phyloP scores from a whole-genome alignment of 2,113 vertebrate genomes.

The Gorsachius goisagi region DNA sequence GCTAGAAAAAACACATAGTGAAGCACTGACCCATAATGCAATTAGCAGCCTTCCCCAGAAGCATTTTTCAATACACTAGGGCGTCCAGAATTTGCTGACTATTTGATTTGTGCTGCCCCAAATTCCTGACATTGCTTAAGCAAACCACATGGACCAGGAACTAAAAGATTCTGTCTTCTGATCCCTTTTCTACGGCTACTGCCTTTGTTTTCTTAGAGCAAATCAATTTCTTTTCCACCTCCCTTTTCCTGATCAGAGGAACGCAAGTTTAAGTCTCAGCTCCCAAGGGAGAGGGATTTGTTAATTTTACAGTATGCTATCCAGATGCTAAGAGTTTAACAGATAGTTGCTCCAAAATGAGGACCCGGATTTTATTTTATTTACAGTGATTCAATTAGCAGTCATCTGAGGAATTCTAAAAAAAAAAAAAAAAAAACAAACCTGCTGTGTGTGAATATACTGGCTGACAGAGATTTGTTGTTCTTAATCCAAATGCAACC shows the following conservation, averaged over 20 bases:
- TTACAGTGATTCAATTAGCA: not conserved
- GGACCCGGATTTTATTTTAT: not conserved
- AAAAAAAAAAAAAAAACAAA: not conserved
- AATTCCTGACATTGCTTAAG: slow-evolving; percentile 22
- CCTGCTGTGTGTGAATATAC: not conserved
- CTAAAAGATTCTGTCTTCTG: not conserved
- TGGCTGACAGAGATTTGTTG: not conserved
- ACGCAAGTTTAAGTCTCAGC: not conserved
- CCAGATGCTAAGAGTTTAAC: not conserved
- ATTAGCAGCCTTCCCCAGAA: slow-evolving; percentile 16
- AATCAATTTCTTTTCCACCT: not conserved
- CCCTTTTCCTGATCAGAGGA: not conserved
- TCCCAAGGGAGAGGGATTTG: not conserved
- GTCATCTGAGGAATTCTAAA: not conserved
- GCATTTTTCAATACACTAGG: slow-evolving; percentile 15
- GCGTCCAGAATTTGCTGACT: slow-evolving; percentile 35
- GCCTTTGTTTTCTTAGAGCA: not conserved
- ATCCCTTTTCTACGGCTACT: not conserved
- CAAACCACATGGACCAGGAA: slow-evolving; percentile 33
- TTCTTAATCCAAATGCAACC: not conserved
- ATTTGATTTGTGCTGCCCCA: not conserved
- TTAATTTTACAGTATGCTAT: not conserved
- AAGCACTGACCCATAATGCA: not conserved
- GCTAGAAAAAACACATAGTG: not conserved
- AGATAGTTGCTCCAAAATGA: not conserved